phyloP scores from a whole-genome alignment of 2,888 invertebrate species.

The Perizoma affinitatum region DNA sequence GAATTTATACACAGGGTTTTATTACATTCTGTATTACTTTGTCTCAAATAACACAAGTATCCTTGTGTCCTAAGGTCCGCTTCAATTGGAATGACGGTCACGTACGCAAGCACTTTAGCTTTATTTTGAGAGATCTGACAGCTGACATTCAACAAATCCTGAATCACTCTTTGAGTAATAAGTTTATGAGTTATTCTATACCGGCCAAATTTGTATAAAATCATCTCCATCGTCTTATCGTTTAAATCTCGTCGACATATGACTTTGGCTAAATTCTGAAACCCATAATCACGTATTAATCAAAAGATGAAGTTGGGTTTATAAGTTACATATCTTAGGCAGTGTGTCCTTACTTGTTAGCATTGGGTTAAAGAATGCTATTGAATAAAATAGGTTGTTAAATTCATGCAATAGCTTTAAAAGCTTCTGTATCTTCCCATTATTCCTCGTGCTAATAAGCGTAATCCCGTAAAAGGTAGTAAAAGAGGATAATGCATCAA shows the following conservation, averaged over 20 bases:
- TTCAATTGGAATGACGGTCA: constrained; percentile 71
- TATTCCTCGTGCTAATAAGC: constrained; percentile 44
- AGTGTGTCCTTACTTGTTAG: too few relatives aligned
- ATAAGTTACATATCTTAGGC: too few relatives aligned
- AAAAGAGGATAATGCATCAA: constrained; percentile 43
- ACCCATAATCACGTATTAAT: too few relatives aligned
- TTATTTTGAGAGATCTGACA: constrained; percentile 72
- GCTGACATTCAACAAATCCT: constrained; percentile 58
- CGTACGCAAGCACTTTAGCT: constrained; percentile 75
- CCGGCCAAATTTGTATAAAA: too few relatives aligned
- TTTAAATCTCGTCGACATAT: too few relatives aligned
- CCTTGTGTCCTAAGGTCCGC: constrained; percentile 27
- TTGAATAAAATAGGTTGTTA: constrained; percentile 33
- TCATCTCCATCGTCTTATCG: too few relatives aligned
- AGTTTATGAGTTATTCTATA: too few relatives aligned
- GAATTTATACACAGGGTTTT: too few relatives aligned
- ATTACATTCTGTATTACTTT: too few relatives aligned
- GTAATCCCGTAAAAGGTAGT: constrained; percentile 50
- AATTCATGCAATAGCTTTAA: constrained; percentile 45
- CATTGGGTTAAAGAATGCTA: background rate
- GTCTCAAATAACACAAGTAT: too few relatives aligned
- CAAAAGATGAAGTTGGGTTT: too few relatives aligned
- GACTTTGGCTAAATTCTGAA: too few relatives aligned
- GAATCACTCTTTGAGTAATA: constrained; percentile 47
- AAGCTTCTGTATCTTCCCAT: constrained; percentile 31